These are phyloP conservation scores for Poecile atricapillus DNA, from an alignment of 2,113 vertebrate species.

Conservation along the genomic window DNA sequence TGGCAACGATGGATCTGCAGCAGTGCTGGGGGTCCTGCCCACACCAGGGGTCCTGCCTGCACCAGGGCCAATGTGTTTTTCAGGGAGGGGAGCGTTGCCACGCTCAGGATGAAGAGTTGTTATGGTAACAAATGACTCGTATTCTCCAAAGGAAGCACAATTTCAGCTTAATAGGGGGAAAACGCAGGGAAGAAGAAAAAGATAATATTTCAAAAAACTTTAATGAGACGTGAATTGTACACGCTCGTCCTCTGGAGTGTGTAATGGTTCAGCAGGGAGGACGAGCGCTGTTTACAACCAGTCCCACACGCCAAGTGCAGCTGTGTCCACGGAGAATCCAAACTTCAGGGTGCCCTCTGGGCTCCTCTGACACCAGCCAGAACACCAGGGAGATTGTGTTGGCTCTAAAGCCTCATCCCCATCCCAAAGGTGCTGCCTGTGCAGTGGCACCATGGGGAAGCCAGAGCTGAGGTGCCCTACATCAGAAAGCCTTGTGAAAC, in stretches of 20 bases:
- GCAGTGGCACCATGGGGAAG: accelerated
- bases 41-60: neutral
- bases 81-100: neutral
- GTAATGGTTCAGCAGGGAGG: neutral
- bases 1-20: accelerated
- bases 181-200: neutral
- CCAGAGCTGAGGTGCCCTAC: accelerated
- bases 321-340: accelerated
- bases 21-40: neutral
- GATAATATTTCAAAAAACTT: constrained; percentile 41
- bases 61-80: neutral
- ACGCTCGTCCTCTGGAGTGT: neutral
- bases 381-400: accelerated
- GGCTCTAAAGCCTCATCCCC: neutral
- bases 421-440: neutral
- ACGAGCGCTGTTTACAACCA: neutral
- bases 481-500: accelerated
- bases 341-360: accelerated
- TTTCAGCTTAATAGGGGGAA: constrained; percentile 24
- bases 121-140: constrained; percentile 72
- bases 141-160: constrained; percentile 44
- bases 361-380: neutral
- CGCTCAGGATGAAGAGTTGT: constrained; percentile 36
- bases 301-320: accelerated
- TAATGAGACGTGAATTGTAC: neutral